Percentiles rank a stretch among this genome's conserved stretches.
Conservation (phyloP, 1,140 invertebrate genomes). For the Drosophila triauraria region DNA sequence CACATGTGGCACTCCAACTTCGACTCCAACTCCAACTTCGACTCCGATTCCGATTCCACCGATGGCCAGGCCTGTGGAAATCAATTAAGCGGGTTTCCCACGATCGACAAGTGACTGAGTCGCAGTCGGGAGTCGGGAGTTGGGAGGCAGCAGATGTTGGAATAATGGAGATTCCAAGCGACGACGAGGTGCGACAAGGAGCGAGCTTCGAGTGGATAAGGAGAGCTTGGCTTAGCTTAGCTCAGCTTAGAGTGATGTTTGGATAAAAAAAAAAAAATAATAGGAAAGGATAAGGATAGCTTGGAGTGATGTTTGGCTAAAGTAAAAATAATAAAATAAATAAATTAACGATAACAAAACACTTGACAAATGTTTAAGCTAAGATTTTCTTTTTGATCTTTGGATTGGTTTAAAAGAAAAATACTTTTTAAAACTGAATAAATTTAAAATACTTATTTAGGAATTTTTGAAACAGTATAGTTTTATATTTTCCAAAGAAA, state of each 20-base stretch:
- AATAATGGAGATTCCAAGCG: conserved; percentile 4
- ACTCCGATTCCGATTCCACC: conserved; percentile 1
- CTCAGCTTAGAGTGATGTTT: not conserved
- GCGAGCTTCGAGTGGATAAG: not conserved
- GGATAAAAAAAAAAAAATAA: no score
- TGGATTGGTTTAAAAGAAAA: not conserved
- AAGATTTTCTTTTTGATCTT: not conserved
- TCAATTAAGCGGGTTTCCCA: conserved; percentile 75
- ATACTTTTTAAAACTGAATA: not conserved
- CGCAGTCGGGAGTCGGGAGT: conserved; percentile 10
- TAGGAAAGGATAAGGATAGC: no score
- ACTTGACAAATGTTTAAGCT: not conserved
- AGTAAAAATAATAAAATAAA: no score
- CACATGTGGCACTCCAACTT: conserved; percentile 23
- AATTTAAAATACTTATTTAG: no score
- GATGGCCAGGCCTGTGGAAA: conserved; percentile 64
- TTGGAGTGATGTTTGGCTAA: no score
- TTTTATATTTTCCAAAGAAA: no score
- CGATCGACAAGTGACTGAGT: conserved; percentile 57
- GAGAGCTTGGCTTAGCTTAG: not conserved
- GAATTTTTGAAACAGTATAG: no score
- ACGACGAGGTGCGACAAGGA: conserved; percentile 10
- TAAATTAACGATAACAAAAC: not conserved
- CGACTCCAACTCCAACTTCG: not conserved
- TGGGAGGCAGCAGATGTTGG: conserved; percentile 16